Conservation (phyloP, 2,888 invertebrate species). For the Tiphia femorata region DNA sequence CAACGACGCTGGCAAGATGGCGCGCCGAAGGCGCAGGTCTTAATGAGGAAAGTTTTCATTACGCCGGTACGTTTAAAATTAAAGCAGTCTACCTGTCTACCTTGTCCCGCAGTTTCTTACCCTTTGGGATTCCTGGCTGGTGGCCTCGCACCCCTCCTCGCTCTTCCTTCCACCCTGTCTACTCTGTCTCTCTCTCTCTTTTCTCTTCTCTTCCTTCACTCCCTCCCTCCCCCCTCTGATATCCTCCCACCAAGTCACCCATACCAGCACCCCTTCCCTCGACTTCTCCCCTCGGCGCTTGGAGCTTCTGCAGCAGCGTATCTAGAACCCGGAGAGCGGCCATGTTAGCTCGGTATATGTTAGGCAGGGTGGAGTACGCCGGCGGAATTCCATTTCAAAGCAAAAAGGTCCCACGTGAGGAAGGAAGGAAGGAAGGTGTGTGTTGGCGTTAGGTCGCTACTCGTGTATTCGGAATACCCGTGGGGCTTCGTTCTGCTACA, state of each 20-base stretch:
- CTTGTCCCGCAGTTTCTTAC: conserved; percentile 27
- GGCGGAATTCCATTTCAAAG: conserved; percentile 38
- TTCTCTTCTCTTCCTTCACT: conserved; percentile 4
- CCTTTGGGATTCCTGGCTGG: conserved; percentile 24
- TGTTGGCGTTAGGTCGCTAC: neutral
- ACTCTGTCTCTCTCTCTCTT: conserved; percentile 5
- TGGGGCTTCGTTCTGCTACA: conserved; percentile 34
- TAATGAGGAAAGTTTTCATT: conserved; percentile 57
- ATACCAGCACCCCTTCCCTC: too few relatives aligned
- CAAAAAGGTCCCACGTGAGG: conserved; percentile 29
- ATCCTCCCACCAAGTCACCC: conserved; percentile 2
- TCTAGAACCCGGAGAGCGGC: conserved; percentile 24
- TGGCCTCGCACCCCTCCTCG: conserved; percentile 14
- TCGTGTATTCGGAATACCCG: conserved; percentile 24
- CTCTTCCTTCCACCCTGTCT: too few relatives aligned
- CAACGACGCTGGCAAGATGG: conserved; percentile 31
- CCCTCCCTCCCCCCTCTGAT: neutral
- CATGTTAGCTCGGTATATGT: conserved; percentile 27
- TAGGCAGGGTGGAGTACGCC: conserved; percentile 13
- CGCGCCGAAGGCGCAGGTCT: conserved; percentile 22
- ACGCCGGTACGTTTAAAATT: conserved; percentile 43
- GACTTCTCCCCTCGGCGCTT: conserved; percentile 8
- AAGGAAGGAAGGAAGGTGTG: neutral
- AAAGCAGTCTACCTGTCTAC: conserved; percentile 32
- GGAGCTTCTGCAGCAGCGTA: conserved; percentile 12